Base-by-base conservation (phyloP, 2,797 vertebrate genomes). In the Brotula barbata region DNA sequence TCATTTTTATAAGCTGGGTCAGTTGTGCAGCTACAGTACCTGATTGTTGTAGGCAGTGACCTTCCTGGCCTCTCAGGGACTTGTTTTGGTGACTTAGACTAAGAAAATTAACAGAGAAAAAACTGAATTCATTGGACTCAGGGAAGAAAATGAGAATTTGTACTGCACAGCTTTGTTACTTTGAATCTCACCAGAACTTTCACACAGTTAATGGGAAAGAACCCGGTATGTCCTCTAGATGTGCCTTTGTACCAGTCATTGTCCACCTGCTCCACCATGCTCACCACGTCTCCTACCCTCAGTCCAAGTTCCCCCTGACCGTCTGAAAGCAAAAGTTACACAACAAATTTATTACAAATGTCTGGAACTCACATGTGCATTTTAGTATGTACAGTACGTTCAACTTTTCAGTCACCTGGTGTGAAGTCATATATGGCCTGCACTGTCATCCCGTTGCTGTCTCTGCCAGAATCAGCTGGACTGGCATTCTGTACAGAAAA, bases 201-300 rank as follows among this genome's bases (percentile, higher is more conserved):
- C 74, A 94, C 92, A 17, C 93, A 93, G 85, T 48, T 95, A 73
- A 92, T 75, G 21, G 97, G 97, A 87, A 99, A 98, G 73, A 94
- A 90, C 7, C 97, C 97, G 13, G 89, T 89, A 43, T 77, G 82
- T 65, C 92, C 94, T 75, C 88, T 86, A 64, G 91, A 94, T 63
- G 89, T 94, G 36, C 97, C 97, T 78, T 76, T 87, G 86, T 95
- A 98, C 97, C 97, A 99, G 43, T 97, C 91, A 0, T 53, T 34
- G 88, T 97, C 93, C 50, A 98, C 80, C 80, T 92, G 91, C 89
- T 97, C 94, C 81, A 97, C 88, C 82, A 90, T 89, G 84, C 66
- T 90, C 77, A 98, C 91, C 6, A 88, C 81, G 56, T 99, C 96
- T 73, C 97, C 97, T 58, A 88, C 87, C 81, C 44, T 90, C 76